These are phyloP conservation scores for Galeopterus variegatus DNA, from an alignment of 2,113 vertebrate species.

Conservation along the genomic window DNA sequence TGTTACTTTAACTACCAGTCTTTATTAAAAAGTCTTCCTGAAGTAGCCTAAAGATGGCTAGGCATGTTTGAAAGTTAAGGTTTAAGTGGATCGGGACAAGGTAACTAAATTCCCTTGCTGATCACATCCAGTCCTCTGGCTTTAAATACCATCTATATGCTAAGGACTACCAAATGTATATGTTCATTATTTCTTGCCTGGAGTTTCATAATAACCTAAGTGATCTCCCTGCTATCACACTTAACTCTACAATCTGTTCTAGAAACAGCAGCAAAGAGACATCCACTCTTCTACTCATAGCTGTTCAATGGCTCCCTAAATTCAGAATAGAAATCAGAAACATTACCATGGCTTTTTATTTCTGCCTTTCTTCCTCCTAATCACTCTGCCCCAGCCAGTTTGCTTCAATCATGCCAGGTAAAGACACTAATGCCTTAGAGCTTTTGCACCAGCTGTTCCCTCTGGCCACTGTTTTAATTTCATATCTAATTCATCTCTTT, in stretches of 20 bases:
- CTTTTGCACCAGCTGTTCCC: background rate
- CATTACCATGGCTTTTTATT: background rate
- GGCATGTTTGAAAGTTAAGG: background rate
- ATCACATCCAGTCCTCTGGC: background rate
- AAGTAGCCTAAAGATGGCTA: background rate
- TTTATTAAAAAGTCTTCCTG: conserved; percentile 32
- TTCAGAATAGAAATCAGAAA: conserved; percentile 40
- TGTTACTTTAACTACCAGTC: background rate
- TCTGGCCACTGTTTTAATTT: background rate
- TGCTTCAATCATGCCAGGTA: background rate
- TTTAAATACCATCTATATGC: background rate
- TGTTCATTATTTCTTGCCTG: background rate
- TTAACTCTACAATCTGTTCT: background rate
- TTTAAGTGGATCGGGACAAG: background rate
- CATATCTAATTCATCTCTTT: background rate
- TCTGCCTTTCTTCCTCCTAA: background rate
- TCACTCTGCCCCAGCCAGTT: background rate
- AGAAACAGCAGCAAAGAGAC: conserved; percentile 31
- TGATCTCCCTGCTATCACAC: background rate
- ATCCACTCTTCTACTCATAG: background rate
- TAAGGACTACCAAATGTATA: background rate
- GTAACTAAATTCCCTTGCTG: background rate
- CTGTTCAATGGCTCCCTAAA: background rate
- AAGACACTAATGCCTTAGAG: background rate
- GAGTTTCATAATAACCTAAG: background rate